Evolutionary conservation across 2,797 vertebrate species (phyloP).

Genomic region (Ceryle rudis): DNA sequence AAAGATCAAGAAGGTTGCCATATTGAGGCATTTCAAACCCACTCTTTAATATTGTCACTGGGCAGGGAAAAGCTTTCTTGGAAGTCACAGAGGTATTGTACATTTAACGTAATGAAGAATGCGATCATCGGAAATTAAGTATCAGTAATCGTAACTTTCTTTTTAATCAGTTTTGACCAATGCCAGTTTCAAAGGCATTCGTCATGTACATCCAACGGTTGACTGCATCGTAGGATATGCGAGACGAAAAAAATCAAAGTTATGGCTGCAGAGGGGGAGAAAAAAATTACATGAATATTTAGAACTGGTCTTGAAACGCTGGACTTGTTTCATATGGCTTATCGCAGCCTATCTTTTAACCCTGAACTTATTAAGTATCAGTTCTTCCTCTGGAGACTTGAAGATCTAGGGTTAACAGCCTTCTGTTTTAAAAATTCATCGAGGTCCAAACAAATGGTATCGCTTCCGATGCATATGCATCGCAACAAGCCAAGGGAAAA

Average conservation of each 20-base stretch:
- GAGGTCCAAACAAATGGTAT: conserved; percentile 69
- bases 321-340: conserved; percentile 54
- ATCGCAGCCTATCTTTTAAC: conserved; percentile 72
- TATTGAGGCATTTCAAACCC: background rate
- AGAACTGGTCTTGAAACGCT: conserved; percentile 36
- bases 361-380: conserved; percentile 67
- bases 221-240: background rate
- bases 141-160: conserved; percentile 2
- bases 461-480: conserved; percentile 64
- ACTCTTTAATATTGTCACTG: background rate
- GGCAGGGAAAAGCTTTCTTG: background rate
- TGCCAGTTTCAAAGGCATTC: background rate
- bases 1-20: background rate
- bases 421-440: conserved; percentile 81
- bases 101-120: background rate
- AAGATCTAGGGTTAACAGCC: conserved; percentile 80
- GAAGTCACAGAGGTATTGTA: background rate
- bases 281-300: conserved; percentile 17
- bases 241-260: background rate
- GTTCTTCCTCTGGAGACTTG: conserved; percentile 61
- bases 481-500: conserved; percentile 58
- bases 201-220: background rate
- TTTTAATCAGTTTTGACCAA: background rate
- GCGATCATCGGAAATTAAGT: background rate
- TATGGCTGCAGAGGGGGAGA: background rate